These are phyloP conservation scores for Aquatica leii DNA, from an alignment of 2,888 invertebrate species.

Conservation along the genomic window DNA sequence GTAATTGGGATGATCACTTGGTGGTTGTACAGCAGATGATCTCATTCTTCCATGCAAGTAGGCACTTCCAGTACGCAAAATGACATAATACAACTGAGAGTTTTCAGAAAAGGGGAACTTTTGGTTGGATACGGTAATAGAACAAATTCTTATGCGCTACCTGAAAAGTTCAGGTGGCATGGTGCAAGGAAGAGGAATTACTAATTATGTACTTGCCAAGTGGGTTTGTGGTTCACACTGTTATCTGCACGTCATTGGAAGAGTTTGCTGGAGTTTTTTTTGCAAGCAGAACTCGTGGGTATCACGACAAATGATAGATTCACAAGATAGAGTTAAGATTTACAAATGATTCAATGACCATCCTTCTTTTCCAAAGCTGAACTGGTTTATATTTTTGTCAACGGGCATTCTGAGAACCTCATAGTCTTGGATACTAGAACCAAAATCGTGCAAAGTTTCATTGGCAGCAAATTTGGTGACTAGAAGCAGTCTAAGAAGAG, in stretches of 20 bases:
- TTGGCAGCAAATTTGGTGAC: constrained; percentile 19
- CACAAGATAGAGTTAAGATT: constrained; percentile 36
- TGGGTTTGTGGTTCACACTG: constrained; percentile 29
- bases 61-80: constrained; percentile 11
- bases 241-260: constrained; percentile 33
- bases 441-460: constrained; percentile 25
- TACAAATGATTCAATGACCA: constrained; percentile 36
- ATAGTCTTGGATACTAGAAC: constrained; percentile 34
- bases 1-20: neutral
- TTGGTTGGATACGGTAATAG: constrained; percentile 33
- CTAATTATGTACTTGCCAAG: constrained; percentile 30
- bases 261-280: constrained; percentile 18
- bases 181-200: constrained; percentile 25
- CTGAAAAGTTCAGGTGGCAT: constrained; percentile 2
- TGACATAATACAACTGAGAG: constrained; percentile 27
- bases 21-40: too few species aligned
- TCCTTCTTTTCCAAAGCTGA: constrained; percentile 39
- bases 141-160: constrained; percentile 15
- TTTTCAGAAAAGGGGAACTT: constrained; percentile 26
- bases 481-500: constrained; percentile 26
- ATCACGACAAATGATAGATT: constrained; percentile 28
- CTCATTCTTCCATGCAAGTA: too few species aligned
- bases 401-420: constrained; percentile 28
- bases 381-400: constrained; percentile 35
- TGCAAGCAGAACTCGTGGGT: constrained; percentile 29